A percentile compares a stretch with the other conserved stretches of the same genome.
phyloP scores from a whole-genome alignment of 2,888 invertebrate genomes.

The Drosophila anceps region DNA sequence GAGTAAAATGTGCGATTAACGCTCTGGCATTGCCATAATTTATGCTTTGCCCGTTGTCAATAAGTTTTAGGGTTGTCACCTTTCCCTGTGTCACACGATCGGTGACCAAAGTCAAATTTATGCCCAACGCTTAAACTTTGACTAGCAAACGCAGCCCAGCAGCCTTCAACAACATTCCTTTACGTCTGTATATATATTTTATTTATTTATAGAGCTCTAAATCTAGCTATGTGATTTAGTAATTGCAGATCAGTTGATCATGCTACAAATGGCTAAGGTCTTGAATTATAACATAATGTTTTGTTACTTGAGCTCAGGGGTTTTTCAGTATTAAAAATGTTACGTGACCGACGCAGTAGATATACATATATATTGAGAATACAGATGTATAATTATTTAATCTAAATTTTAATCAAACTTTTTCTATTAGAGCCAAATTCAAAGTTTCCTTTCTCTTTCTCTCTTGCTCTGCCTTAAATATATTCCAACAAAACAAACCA shows the following conservation, averaged over 20 bases:
- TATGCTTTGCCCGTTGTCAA: conserved; percentile 69
- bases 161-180: conserved; percentile 22
- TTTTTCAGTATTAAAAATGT: no score
- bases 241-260: background rate
- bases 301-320: no score
- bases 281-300: background rate
- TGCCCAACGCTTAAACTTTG: conserved; percentile 49
- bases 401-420: no score
- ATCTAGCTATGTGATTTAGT: background rate
- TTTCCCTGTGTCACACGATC: conserved; percentile 64
- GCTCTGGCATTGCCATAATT: conserved; percentile 73
- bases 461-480: no score
- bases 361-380: no score
- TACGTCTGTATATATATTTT: conserved; percentile 4
- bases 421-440: no score
- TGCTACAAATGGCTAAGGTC: background rate
- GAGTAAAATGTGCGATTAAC: conserved; percentile 75
- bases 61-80: conserved; percentile 65
- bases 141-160: conserved; percentile 18
- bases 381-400: no score
- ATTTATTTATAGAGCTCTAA: conserved; percentile 7
- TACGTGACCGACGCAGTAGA: no score
- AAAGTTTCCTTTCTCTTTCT: no score
- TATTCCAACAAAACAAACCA: no score
- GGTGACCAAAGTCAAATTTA: conserved; percentile 59